A percentile compares a stretch with the other conserved stretches of the same genome.
These are phyloP conservation scores for Electrona antarctica DNA, from an alignment of 2,113 vertebrate genomes.

Conservation along the genomic window DNA sequence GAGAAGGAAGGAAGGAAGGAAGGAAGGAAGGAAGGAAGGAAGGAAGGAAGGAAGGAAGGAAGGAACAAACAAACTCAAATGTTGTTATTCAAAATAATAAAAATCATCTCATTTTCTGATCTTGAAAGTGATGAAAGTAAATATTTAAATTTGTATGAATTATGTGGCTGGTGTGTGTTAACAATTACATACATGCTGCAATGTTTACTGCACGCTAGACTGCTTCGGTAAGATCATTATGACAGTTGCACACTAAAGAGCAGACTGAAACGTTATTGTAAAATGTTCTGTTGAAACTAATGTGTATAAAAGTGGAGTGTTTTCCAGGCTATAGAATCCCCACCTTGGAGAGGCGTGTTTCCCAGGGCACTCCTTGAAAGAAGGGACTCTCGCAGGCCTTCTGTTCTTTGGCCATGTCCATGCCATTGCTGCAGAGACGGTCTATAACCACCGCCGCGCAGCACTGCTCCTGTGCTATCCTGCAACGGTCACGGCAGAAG, in stretches of 20 bases:
- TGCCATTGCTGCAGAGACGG: slow-evolving; percentile 49
- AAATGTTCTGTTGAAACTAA: too few relatives aligned
- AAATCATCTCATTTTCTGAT: background rate
- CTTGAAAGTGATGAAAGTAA: too few relatives aligned
- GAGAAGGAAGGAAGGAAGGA: too few relatives aligned
- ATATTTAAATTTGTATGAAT: too few relatives aligned
- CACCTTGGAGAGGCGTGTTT: slow-evolving; percentile 62
- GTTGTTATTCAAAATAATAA: background rate
- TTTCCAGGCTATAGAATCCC: background rate
- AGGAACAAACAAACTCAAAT: background rate
- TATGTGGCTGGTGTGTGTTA: too few relatives aligned
- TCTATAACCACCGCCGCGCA: slow-evolving; percentile 25
- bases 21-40: too few relatives aligned
- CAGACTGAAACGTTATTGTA: background rate
- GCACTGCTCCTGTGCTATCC: slow-evolving; percentile 66
- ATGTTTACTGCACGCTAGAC: too few relatives aligned
- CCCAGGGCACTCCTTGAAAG: slow-evolving; percentile 41
- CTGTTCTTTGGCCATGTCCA: slow-evolving; percentile 33
- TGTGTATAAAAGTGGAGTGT: too few relatives aligned
- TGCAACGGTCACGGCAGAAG: slow-evolving; percentile 11
- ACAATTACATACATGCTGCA: too few relatives aligned
- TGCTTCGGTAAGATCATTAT: too few relatives aligned
- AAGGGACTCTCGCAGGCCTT: slow-evolving; percentile 58
- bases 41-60: background rate
- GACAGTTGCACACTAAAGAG: background rate